Evolutionary conservation across 2,888 invertebrate genomes (phyloP).

Genomic region (Phaonia tiefii): DNA sequence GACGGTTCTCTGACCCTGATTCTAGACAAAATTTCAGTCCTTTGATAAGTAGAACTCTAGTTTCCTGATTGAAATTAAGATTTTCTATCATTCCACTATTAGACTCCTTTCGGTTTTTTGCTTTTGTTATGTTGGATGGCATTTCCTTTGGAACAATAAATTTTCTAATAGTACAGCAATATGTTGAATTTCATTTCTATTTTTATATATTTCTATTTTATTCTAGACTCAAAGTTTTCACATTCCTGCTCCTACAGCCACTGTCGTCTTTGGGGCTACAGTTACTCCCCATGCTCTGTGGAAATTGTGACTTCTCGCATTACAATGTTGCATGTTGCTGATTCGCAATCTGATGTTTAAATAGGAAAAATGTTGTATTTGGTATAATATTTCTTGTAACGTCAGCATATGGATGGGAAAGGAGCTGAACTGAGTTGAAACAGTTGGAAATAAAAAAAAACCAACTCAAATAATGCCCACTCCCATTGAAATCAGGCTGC

Average conservation of each 20-base stretch:
- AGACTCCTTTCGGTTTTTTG: not conserved
- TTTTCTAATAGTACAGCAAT: conserved; percentile 62
- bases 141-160: conserved; percentile 50
- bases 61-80: too few species aligned
- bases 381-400: conserved; percentile 60
- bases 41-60: too few species aligned
- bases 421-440: not conserved
- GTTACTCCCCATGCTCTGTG: too few species aligned
- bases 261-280: too few species aligned
- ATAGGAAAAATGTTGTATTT: conserved; percentile 13
- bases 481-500: not conserved
- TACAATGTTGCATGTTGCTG: conserved; percentile 1
- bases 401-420: conserved; percentile 60
- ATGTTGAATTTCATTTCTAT: conserved; percentile 52
- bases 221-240: not conserved
- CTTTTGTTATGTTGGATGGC: not conserved
- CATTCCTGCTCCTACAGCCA: too few species aligned
- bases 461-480: too few species aligned
- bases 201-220: not conserved
- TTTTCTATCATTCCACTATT: not conserved
- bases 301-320: too few species aligned
- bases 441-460: not conserved
- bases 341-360: not conserved
- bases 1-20: not conserved
- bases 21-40: too few species aligned